Base-by-base conservation (phyloP, 2,797 vertebrate genomes). In the Eleutherodactylus coqui region DNA sequence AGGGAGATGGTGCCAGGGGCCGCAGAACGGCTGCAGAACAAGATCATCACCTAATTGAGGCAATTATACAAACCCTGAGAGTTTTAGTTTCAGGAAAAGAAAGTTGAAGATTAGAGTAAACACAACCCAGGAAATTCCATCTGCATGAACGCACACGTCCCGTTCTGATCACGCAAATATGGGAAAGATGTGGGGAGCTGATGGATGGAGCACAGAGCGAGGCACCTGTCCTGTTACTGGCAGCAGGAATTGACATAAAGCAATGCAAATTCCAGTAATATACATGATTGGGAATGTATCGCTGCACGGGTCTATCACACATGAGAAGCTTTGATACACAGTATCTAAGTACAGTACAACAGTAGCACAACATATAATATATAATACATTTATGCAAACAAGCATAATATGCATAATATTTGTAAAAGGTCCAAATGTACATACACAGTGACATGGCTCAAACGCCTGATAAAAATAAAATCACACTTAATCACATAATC, bases 41-140 rank as follows among this genome's bases (percentile, higher is more conserved):
- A 53, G 36, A 41, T n/a, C 29, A 51, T 45, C 55, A 64, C 38
- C 53, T 84, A 76, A 84, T 49, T 64, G 53, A 58, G 72, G 75
- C 47, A 78, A 78, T 85, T 78, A 85, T 38, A 69, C 58, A 84
- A 77, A 45, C 43, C 55, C 36, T 45, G 10, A 24, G 82, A 55
- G 32, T 10, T 69, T 21, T 36, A 36, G 32, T 64, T 84, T 62
- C 55, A 51, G 58, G 58, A 53, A 53, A 67, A 49, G 72, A 77
- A 69, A 84, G 73, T 32, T 5, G 34, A 41, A 75, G 75, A 78
- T 77, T 41, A 6, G 47, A 62, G 51, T 41, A 85, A 77, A 78
- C 49, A 69, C 32, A 51, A 41, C 29, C 70, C 45, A 77, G 83
- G 83, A 85, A 85, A 85, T 85, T 85, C 83, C 75, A 78, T 49